phyloP scores from a whole-genome alignment of 2,888 invertebrate genomes.

The Chrysomela aeneicollis region DNA sequence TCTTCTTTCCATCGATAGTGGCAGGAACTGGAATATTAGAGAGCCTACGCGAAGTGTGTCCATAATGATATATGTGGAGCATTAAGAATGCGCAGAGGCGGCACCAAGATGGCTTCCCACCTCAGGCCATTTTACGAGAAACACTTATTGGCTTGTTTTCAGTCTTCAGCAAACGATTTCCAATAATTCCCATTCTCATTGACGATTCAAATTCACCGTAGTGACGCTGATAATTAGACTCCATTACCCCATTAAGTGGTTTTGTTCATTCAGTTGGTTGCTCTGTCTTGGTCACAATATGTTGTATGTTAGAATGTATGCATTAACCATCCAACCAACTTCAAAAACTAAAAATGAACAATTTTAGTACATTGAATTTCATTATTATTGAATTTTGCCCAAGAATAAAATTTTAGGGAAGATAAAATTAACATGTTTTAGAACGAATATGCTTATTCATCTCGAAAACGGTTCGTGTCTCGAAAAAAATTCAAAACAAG shows the following conservation, averaged over 20 bases:
- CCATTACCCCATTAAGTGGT: conserved; percentile 15
- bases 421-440: too few species aligned
- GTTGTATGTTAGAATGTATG: too few species aligned
- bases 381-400: too few species aligned
- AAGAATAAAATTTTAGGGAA: too few species aligned
- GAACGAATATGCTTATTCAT: too few species aligned
- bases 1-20: conserved; percentile 37
- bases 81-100: conserved; percentile 58
- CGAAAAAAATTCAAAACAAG: too few species aligned
- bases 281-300: conserved; percentile 9
- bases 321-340: too few species aligned
- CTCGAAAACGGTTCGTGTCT: too few species aligned
- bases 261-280: neutral
- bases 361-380: too few species aligned
- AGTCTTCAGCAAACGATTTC: conserved; percentile 31
- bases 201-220: conserved; percentile 28
- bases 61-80: conserved; percentile 61
- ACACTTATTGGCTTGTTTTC: conserved; percentile 44
- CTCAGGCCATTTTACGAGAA: conserved; percentile 39
- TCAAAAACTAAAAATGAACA: too few species aligned
- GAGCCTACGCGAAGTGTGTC: conserved; percentile 61
- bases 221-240: conserved; percentile 23
- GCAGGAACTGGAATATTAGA: conserved; percentile 52
- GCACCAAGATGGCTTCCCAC: conserved; percentile 54
- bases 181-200: conserved; percentile 32